Evolutionary conservation across 2,888 invertebrate genomes (phyloP).

Genomic region (Gastracanthus pulcherrimus): DNA sequence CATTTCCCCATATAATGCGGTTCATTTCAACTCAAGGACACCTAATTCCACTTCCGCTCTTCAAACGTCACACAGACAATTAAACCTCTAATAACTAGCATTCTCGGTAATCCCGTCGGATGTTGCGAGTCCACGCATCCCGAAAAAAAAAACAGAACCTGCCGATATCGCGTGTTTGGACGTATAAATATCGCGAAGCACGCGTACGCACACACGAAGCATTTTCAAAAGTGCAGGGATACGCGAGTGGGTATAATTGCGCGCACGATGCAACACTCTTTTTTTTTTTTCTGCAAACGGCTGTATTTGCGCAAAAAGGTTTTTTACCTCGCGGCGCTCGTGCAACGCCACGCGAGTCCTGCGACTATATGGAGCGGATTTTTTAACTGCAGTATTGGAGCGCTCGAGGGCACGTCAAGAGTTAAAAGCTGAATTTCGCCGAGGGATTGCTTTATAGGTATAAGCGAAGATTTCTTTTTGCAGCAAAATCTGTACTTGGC

Average conservation of each 20-base stretch:
- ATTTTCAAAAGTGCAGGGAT: neutral
- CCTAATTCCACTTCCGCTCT: neutral
- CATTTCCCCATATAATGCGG: no score
- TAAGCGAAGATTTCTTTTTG: neutral
- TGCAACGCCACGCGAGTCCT: neutral
- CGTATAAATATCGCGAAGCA: neutral
- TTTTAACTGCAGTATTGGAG: no score
- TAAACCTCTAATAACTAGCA: neutral
- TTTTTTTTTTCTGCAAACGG: neutral
- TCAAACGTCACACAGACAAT: neutral
- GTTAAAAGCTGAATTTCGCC: neutral
- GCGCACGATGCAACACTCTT: neutral
- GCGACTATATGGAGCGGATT: no score
- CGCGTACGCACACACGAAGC: neutral
- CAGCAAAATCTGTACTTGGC: no score
- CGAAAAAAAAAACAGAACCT: no score
- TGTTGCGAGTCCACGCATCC: neutral
- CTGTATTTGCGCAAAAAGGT: neutral
- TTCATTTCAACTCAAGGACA: neutral
- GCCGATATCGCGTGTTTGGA: neutral
- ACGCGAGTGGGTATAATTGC: neutral
- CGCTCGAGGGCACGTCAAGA: no score
- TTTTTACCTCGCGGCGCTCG: neutral
- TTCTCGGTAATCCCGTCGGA: neutral
- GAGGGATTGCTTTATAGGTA: neutral